Percentiles rank a stretch among this genome's conserved stretches.
Evolutionary conservation across 2,888 invertebrate species (phyloP).

Genomic region (Idaea biselata): DNA sequence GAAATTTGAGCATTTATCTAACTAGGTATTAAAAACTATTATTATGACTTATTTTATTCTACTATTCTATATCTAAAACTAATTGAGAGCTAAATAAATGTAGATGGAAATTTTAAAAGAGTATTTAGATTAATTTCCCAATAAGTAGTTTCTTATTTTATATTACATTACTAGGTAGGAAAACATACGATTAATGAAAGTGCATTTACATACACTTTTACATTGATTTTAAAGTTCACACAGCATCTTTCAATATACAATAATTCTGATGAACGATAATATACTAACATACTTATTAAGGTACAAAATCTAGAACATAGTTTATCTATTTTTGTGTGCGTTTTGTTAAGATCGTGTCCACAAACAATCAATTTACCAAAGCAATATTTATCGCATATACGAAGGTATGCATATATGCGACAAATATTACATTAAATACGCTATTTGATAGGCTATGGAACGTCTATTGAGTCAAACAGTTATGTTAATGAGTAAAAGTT

Average conservation of each 20-base stretch:
- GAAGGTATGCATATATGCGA: neutral
- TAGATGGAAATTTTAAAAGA: neutral
- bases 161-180: neutral
- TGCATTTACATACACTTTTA: neutral
- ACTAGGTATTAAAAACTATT: slow-evolving; percentile 9
- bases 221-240: neutral
- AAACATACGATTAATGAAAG: neutral
- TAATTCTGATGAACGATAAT: too few relatives aligned
- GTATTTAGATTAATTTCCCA: neutral
- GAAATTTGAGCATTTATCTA: slow-evolving; percentile 45
- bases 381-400: too few relatives aligned
- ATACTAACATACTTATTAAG: too few relatives aligned
- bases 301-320: neutral
- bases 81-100: slow-evolving; percentile 15
- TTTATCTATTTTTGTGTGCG: neutral
- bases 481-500: neutral
- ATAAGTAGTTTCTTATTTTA: neutral
- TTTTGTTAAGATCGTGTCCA: neutral
- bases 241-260: neutral
- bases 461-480: neutral
- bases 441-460: neutral
- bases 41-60: neutral
- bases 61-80: slow-evolving; percentile 19
- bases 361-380: neutral
- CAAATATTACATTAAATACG: neutral